Conservation (phyloP, 2,797 vertebrate species). For the Scyliorhinus canicula region DNA sequence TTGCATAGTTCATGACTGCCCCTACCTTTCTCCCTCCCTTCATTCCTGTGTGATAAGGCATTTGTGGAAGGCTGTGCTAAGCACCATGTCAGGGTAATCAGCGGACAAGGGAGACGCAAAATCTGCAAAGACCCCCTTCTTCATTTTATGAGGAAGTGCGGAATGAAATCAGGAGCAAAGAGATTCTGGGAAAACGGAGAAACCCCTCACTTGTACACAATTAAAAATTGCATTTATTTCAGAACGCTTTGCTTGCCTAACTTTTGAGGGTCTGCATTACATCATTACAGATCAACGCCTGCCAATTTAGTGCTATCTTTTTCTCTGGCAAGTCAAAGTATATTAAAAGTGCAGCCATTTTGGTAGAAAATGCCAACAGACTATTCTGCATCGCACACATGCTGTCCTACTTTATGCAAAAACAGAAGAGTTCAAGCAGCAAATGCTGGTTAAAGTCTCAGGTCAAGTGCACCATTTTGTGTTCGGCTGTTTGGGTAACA, state of each 20-base stretch:
- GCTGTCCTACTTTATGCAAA: background rate
- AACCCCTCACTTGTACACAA: background rate
- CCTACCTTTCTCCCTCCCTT: constrained; percentile 47
- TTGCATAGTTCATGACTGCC: constrained; percentile 49
- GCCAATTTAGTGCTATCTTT: background rate
- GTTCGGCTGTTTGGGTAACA: background rate
- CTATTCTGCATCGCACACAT: background rate
- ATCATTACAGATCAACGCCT: background rate
- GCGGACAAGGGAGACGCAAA: constrained; percentile 51
- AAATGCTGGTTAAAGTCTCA: background rate
- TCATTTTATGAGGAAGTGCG: background rate
- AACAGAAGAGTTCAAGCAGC: background rate
- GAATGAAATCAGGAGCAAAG: background rate
- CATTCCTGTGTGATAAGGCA: constrained; percentile 55
- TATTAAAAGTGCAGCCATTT: background rate
- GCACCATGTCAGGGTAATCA: constrained; percentile 56
- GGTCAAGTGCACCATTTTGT: background rate
- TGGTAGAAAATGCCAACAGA: background rate
- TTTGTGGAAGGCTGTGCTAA: constrained; percentile 57
- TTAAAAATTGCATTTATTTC: background rate
- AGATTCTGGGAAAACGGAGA: background rate
- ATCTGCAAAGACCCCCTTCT: constrained; percentile 43
- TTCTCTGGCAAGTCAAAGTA: background rate
- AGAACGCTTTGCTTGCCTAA: background rate
- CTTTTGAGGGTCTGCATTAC: background rate